A percentile compares a stretch with the other conserved stretches of the same genome.
Conservation (phyloP, 2,888 invertebrate genomes). For the Aethes cnicana region DNA sequence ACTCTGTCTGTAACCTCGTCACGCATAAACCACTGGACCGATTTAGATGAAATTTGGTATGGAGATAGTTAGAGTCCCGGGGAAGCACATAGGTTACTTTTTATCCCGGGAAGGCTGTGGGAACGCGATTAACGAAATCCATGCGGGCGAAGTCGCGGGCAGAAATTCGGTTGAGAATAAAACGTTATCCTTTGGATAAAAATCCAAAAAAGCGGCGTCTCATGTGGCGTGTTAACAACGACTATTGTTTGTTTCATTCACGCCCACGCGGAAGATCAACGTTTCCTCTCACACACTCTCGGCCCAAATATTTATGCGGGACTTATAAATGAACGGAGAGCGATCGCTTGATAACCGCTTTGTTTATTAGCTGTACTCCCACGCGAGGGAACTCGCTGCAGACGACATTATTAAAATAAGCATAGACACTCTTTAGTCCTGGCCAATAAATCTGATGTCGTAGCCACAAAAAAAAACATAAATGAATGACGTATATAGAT, state of each 20-base stretch:
- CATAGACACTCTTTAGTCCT: slow-evolving; percentile 49
- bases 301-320: slow-evolving; percentile 24
- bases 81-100: too few species aligned
- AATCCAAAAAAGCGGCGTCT: slow-evolving; percentile 15
- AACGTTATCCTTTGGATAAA: neutral
- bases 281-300: slow-evolving; percentile 10
- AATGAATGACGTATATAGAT: too few species aligned
- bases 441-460: slow-evolving; percentile 51
- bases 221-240: slow-evolving; percentile 19
- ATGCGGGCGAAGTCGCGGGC: too few species aligned
- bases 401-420: slow-evolving; percentile 61
- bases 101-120: too few species aligned
- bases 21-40: too few species aligned
- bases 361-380: slow-evolving; percentile 48
- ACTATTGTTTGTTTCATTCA: slow-evolving; percentile 28
- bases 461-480: slow-evolving; percentile 45
- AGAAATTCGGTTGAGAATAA: slow-evolving; percentile 8
- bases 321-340: slow-evolving; percentile 35
- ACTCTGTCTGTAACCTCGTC: too few species aligned
- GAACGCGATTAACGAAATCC: too few species aligned
- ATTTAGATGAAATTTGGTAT: too few species aligned
- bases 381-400: slow-evolving; percentile 49
- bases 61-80: too few species aligned
- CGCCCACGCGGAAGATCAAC: slow-evolving; percentile 22
- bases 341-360: slow-evolving; percentile 44